Evolutionary conservation across 2,888 invertebrate species (phyloP).

Genomic region (Rhorus exstirpatorius): DNA sequence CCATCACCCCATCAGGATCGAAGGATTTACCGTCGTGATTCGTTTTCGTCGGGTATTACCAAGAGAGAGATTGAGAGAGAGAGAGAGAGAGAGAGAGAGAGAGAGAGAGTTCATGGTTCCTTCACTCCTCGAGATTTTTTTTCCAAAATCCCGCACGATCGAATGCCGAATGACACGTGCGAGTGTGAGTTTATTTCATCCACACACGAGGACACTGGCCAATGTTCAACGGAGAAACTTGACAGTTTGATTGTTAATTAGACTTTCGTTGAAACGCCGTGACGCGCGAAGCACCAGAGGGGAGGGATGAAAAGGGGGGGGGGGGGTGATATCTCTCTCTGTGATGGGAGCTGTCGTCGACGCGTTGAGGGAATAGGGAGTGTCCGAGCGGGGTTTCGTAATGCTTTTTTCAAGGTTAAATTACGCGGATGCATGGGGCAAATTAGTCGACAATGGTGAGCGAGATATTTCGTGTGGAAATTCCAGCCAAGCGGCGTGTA

Average conservation of each 20-base stretch:
- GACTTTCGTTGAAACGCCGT: slow-evolving; percentile 31
- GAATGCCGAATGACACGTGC: too few species aligned
- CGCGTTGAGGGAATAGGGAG: not conserved
- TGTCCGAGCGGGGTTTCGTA: not conserved
- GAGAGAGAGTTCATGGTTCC: too few species aligned
- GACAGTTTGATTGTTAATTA: slow-evolving; percentile 62
- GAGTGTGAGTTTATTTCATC: too few species aligned
- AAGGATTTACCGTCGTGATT: too few species aligned
- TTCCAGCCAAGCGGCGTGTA: not conserved
- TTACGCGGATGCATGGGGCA: not conserved
- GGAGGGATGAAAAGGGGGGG: not conserved
- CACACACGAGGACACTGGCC: too few species aligned
- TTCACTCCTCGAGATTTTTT: not conserved
- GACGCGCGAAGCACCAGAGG: not conserved
- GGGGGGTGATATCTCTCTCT: not conserved
- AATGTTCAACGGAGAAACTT: slow-evolving; percentile 22
- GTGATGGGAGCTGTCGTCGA: not conserved
- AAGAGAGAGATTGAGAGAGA: too few species aligned
- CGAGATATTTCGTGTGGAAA: not conserved
- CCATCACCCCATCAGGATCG: too few species aligned
- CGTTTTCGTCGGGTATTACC: too few species aligned
- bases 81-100: too few species aligned
- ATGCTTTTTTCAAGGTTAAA: slow-evolving; percentile 13
- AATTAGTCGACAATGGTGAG: not conserved
- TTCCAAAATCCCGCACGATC: too few species aligned